Conservation (phyloP, 2,888 invertebrate genomes). For the Acrocyrtus sp. region DNA sequence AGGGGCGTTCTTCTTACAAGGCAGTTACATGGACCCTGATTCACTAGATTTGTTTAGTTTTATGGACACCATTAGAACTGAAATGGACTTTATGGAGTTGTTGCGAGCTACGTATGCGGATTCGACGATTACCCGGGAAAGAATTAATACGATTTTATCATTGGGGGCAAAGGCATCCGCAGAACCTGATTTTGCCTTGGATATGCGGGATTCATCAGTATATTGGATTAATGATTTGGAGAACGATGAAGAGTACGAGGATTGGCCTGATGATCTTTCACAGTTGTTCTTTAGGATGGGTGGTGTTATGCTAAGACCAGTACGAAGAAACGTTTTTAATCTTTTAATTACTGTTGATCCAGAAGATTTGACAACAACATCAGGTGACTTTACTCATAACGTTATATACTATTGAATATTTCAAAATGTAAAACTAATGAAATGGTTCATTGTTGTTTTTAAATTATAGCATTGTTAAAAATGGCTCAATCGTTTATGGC, state of each 20-base stretch:
- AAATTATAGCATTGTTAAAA: slow-evolving; percentile 77
- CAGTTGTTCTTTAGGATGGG: slow-evolving; percentile 96
- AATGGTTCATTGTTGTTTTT: neutral
- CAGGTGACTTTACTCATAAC: slow-evolving; percentile 32
- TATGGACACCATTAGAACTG: slow-evolving; percentile 57
- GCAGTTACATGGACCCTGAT: slow-evolving; percentile 60
- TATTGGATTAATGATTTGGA: slow-evolving; percentile 97
- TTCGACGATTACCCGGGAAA: slow-evolving; percentile 33
- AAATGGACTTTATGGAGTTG: slow-evolving; percentile 69
- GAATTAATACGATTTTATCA: slow-evolving; percentile 69
- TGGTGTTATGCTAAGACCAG: slow-evolving; percentile 94
- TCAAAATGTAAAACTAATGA: neutral
- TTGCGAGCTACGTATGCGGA: slow-evolving; percentile 72
- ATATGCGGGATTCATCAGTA: slow-evolving; percentile 92
- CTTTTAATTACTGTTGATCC: slow-evolving; percentile 59
- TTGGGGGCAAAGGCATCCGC: slow-evolving; percentile 62
- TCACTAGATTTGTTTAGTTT: slow-evolving; percentile 60
- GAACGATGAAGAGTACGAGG: slow-evolving; percentile 83
- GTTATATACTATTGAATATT: neutral
- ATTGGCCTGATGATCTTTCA: slow-evolving; percentile 90
- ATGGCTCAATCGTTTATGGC: slow-evolving; percentile 90
- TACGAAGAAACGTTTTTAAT: slow-evolving; percentile 75
- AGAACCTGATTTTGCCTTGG: slow-evolving; percentile 85
- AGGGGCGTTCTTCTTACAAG: slow-evolving; percentile 62
- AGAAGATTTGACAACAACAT: slow-evolving; percentile 53